Evolutionary conservation across 2,888 invertebrate species (phyloP).

Genomic region (Melanophora roralis): DNA sequence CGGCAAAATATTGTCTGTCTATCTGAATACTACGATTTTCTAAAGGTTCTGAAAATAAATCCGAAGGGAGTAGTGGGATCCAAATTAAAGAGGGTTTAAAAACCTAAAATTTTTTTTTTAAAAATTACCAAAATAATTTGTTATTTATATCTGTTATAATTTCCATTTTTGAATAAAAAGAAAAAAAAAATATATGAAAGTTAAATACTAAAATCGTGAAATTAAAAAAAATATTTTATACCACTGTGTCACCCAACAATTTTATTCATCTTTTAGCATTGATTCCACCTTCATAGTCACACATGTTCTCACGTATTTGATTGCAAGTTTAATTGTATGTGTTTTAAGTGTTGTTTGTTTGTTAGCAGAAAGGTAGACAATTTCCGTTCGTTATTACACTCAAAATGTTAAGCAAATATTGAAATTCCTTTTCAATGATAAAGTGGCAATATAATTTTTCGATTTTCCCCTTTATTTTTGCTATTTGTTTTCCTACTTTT

Average conservation of each 20-base stretch:
- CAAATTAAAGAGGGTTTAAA: too few species aligned
- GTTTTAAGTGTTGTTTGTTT: background rate
- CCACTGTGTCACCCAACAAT: constrained; percentile 9
- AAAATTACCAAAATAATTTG: too few species aligned
- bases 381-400: constrained; percentile 62
- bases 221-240: too few species aligned
- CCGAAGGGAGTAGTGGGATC: too few species aligned
- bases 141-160: too few species aligned
- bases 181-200: too few species aligned
- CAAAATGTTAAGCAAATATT: constrained; percentile 61
- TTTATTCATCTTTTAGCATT: constrained; percentile 8
- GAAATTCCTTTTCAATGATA: constrained; percentile 60
- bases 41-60: too few species aligned
- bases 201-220: too few species aligned
- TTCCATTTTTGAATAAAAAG: too few species aligned
- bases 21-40: too few species aligned
- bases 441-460: constrained; percentile 59
- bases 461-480: background rate
- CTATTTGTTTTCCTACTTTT: background rate
- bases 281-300: background rate
- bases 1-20: too few species aligned
- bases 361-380: constrained; percentile 54
- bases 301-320: background rate
- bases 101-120: too few species aligned
- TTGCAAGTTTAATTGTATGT: constrained; percentile 1